Evolutionary conservation across 2,888 invertebrate genomes (phyloP), one percentile per base, ranked within the genome.

Genomic region (Patella caerulea): DNA sequence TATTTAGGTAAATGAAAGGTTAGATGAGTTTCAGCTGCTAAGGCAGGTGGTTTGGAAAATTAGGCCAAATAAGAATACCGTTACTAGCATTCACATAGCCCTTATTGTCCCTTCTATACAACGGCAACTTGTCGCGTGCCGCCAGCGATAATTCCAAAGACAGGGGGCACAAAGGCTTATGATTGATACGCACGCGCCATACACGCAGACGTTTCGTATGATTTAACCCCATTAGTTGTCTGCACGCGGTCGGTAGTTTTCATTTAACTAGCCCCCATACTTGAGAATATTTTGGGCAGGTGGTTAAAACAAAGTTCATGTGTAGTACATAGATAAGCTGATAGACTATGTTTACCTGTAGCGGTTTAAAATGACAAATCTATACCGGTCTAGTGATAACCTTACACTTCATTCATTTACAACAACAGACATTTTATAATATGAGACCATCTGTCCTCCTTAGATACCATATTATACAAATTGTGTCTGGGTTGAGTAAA

Each of bases 71-170:
- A 65, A 65, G 65, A 65, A 65, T 65, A 65, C 65, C 65, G 65
- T 65, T 65, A 65, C 65, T 24, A 65, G 24, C 19, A 24, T 65
- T 65, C 65, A 65, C 24, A 65, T 24, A 65, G 65, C 19, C 65
- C 65, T 24, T 65, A 24, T 65, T 65, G 65, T 65, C 65, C 19
- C 65, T 24, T 65, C 65, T 24, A 65, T 24, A 65, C 65, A 65
- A 65, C 65, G 65, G 65, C 19, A 65, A 65, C 19, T 65, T 65
- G 65, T 65, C 65, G 65, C 65, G 65, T 65, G 65, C 65, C 65
- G 65, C 65, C 24, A 65, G 65, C 65, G 24, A 3, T 24, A 65
- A 65, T 19, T 65, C 24, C 24, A 45, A 45, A 45, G 45, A 45
- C 45, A 45, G 45, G 45, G 45, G 7, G 45, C 9, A 65, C 65